phyloP scores from a whole-genome alignment of 2,113 vertebrate genomes.

The Dicrurus megarhynchus region DNA sequence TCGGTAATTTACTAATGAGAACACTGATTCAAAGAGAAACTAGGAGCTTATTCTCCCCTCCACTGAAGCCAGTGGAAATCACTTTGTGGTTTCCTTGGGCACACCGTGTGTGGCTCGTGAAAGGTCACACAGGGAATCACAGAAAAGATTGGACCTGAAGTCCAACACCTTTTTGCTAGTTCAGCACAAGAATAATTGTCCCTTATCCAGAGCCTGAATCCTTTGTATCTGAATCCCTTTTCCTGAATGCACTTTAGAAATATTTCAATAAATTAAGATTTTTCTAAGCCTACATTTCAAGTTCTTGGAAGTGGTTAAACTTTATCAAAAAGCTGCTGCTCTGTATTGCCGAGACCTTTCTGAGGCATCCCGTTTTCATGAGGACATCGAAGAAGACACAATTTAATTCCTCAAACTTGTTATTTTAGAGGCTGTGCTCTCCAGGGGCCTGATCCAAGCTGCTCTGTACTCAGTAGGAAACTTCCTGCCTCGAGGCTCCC shows the following conservation, averaged over 20 bases:
- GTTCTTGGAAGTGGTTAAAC: neutral
- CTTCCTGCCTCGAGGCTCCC: neutral
- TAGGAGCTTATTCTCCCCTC: conserved; percentile 4
- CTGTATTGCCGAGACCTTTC: neutral
- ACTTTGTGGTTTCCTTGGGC: neutral
- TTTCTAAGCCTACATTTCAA: neutral
- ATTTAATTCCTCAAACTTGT: neutral
- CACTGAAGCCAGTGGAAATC: neutral
- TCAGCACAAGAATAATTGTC: neutral
- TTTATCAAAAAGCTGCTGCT: neutral
- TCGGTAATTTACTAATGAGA: conserved; percentile 37
- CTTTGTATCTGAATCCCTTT: neutral
- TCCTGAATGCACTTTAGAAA: neutral
- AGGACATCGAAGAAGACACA: neutral
- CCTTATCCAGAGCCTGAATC: neutral
- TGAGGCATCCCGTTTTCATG: neutral
- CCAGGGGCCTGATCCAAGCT: neutral
- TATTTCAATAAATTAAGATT: neutral
- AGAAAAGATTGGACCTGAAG: neutral
- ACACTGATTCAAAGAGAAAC: conserved; percentile 40
- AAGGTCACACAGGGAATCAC: neutral
- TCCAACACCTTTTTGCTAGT: neutral
- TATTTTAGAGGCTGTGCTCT: neutral
- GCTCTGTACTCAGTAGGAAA: neutral
- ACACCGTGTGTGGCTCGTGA: neutral